Base-by-base conservation (phyloP, 2,113 vertebrate genomes). In the Alces alces region DNA sequence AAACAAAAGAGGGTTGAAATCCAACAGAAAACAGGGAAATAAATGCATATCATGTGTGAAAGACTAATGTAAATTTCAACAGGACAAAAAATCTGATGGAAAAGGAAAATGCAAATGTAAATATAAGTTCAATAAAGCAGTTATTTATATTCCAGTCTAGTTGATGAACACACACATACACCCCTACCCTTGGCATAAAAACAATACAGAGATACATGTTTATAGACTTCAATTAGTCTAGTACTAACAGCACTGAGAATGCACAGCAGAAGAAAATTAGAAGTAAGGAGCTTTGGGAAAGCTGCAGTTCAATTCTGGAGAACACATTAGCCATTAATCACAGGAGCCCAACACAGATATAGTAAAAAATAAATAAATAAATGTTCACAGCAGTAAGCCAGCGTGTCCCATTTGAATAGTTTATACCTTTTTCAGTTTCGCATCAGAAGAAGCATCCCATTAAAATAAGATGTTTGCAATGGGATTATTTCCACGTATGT, bases 1-100 rank as follows among this genome's bases (percentile, higher is more conserved):
- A 88, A 95, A 27, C 55, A 94, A 93, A 76, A 4, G 28, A 95
- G 61, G 10, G 23, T 76, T 92, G n/a, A 78, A 17, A 83, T 86
- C 43, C 58, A 92, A 79, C 4, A 96, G 78, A 70, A 97, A 88
- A 79, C 21, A 96, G 17, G 16, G 94, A 86, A 86, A 70, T 13
- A 84, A 86, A 91, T 82, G 6, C 43, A 85, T 3, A 93, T 39
- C 55, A 61, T 85, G 19, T 84, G 17, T 66, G 3, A 95, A 96
- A 97, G 16, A 93, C 57, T 36, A 66, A 39, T 3, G 0, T 70
- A 92, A 60, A 60, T 85, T 10, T 83, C 10, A 95, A 82, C 7
- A 93, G 15, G 50, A 52, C 36, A 76, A 86, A 97, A 92, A 8
- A 79, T 54, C 47, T 80, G 80, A 86, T 5, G 12, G 33, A 27